Conservation (phyloP, 2,888 invertebrate species). For the Metallyticus violacea region DNA sequence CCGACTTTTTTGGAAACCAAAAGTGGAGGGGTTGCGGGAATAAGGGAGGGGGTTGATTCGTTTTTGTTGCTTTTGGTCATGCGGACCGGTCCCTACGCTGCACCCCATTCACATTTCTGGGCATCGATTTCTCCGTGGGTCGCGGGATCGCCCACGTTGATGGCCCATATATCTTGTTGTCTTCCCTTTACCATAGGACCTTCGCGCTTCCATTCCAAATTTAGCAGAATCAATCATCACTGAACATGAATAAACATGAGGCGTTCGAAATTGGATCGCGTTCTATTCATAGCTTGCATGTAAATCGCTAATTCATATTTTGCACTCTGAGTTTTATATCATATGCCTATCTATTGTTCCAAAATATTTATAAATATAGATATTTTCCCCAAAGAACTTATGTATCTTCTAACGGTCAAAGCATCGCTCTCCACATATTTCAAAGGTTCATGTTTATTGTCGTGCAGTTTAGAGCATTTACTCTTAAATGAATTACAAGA, state of each 20-base stretch:
- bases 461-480: no score
- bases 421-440: no score
- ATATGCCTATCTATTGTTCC: no score
- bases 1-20: neutral
- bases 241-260: neutral
- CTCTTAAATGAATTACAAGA: no score
- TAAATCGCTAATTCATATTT: no score
- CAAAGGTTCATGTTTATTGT: no score
- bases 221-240: neutral
- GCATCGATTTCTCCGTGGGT: neutral
- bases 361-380: no score
- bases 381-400: no score
- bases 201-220: neutral
- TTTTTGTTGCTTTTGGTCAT: neutral
- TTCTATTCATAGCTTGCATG: neutral
- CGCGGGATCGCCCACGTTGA: neutral
- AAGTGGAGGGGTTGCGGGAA: neutral
- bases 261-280: neutral
- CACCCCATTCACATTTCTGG: neutral
- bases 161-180: neutral
- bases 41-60: neutral
- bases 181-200: neutral
- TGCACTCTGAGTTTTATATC: no score
- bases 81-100: no score
- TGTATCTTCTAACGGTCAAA: no score